These are phyloP conservation scores for Dinothrombium tinctorium DNA, from an alignment of 1,140 invertebrate species.

Conservation along the genomic window DNA sequence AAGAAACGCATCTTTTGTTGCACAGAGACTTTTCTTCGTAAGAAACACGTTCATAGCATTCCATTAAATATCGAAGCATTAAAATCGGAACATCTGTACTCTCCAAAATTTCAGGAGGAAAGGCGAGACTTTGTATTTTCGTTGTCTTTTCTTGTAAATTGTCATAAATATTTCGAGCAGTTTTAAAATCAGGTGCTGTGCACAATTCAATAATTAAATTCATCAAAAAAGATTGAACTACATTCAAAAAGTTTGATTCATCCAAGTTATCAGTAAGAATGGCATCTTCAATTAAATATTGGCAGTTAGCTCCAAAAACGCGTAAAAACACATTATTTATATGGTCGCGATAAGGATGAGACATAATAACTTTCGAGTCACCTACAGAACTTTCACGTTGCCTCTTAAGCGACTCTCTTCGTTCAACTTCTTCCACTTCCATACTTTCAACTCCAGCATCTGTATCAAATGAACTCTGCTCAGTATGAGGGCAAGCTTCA, in stretches of 20 bases:
- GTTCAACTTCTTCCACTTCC: not conserved
- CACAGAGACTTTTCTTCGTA: not conserved
- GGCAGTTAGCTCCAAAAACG: no score
- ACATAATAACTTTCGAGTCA: not conserved
- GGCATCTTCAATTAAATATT: no score
- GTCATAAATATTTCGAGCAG: not conserved
- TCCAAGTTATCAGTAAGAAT: not conserved
- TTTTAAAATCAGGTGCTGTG: not conserved
- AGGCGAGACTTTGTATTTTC: not conserved
- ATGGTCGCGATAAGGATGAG: not conserved
- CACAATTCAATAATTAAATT: not conserved
- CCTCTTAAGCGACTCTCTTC: not conserved
- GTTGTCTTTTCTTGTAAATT: not conserved
- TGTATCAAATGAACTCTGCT: no score
- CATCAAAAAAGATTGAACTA: not conserved
- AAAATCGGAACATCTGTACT: not conserved
- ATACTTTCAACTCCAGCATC: no score
- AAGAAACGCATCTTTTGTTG: no score
- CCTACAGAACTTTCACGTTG: not conserved
- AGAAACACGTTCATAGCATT: not conserved
- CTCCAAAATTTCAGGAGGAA: not conserved
- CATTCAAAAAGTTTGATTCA: not conserved
- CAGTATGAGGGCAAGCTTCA: no score
- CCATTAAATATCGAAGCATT: not conserved
- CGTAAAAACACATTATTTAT: no score